Evolutionary conservation across 2,888 invertebrate genomes (phyloP).

Genomic region (Unio delphinus): DNA sequence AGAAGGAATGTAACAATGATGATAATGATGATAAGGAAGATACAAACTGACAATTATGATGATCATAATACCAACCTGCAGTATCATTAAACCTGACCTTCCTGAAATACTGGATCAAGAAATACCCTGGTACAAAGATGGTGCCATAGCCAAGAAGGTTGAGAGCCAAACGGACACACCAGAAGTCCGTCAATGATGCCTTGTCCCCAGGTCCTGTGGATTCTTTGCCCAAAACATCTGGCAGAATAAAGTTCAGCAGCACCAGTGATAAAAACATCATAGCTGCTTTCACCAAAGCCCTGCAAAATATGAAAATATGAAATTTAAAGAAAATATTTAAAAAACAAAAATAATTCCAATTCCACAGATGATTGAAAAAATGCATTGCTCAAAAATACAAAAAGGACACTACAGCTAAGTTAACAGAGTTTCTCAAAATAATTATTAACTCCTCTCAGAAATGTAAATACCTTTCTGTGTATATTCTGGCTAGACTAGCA

Average conservation of each 20-base stretch:
- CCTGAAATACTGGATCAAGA: conserved; percentile 86
- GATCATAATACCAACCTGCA: conserved; percentile 76
- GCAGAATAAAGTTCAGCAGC: conserved; percentile 38
- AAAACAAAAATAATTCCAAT: neutral
- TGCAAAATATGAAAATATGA: conserved; percentile 25
- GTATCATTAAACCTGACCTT: conserved; percentile 82
- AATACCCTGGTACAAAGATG: conserved; percentile 87
- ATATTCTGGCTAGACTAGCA: too few relatives aligned
- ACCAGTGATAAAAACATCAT: conserved; percentile 29
- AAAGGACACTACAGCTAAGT: too few relatives aligned
- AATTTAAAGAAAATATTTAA: conserved; percentile 3
- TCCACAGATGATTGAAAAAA: too few relatives aligned
- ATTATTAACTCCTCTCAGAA: too few relatives aligned
- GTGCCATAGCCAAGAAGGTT: conserved; percentile 91
- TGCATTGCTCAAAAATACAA: too few relatives aligned
- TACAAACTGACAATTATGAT: neutral
- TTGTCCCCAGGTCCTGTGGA: conserved; percentile 26
- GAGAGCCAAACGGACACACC: conserved; percentile 84
- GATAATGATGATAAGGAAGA: too few relatives aligned
- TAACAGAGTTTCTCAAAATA: too few relatives aligned
- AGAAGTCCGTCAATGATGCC: conserved; percentile 69
- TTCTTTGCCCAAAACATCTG: conserved; percentile 37
- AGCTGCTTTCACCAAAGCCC: conserved; percentile 34
- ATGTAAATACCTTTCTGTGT: too few relatives aligned
- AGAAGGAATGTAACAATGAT: too few relatives aligned